Conservation (phyloP, 2,888 invertebrate genomes). For the Deilephila elpenor region DNA sequence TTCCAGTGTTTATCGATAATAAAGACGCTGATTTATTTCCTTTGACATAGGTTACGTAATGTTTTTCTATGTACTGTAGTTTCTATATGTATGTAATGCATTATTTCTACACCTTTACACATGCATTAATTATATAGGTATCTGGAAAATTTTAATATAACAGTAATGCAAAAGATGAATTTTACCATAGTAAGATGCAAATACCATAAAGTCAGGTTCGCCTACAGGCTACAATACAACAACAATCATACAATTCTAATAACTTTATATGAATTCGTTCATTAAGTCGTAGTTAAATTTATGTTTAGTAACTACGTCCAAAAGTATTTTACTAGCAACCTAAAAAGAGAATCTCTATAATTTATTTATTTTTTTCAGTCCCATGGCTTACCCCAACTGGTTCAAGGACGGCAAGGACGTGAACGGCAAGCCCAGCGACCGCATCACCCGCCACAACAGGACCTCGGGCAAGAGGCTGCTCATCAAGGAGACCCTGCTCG, state of each 20-base stretch:
- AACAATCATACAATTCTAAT: too few species aligned
- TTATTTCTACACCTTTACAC: not conserved
- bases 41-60: not conserved
- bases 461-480: conserved; percentile 69
- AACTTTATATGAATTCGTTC: too few species aligned
- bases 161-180: too few species aligned
- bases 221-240: too few species aligned
- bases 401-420: conserved; percentile 65
- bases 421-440: conserved; percentile 53
- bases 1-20: not conserved
- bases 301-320: too few species aligned
- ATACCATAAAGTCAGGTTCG: too few species aligned
- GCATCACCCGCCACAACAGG: conserved; percentile 70
- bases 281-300: too few species aligned
- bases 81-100: not conserved
- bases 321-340: not conserved
- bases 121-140: too few species aligned
- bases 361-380: conserved; percentile 51
- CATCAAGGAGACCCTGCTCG: conserved; percentile 61
- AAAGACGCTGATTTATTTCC: not conserved
- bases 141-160: too few species aligned
- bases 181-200: too few species aligned
- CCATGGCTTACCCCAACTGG: conserved; percentile 68
- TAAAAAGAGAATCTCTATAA: conserved; percentile 19
- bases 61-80: too few species aligned